Evolutionary conservation across 2,113 vertebrate genomes (phyloP).

Genomic region (Nanorana parkeri): DNA sequence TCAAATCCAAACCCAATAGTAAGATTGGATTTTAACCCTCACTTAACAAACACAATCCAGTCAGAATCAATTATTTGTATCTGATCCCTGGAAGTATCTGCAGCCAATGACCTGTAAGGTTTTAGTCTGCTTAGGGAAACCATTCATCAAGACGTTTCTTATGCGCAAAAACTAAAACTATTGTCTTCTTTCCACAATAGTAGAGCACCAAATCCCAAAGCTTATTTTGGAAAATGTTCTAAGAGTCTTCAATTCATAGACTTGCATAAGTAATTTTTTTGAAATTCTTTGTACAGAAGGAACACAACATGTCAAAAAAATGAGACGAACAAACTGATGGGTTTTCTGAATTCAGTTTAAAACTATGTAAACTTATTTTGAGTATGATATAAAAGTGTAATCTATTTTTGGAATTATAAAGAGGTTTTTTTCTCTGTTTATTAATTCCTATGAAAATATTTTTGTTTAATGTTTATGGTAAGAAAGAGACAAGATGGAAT

Average conservation of each 20-base stretch:
- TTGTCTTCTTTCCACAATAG: conserved; percentile 39
- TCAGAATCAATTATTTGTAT: conserved; percentile 57
- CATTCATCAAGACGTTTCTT: conserved; percentile 49
- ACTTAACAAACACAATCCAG: conserved; percentile 57
- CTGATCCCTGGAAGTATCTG: conserved; percentile 47
- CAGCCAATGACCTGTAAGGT: conserved; percentile 56
- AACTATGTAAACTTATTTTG: too few species aligned
- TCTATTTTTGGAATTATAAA: too few species aligned
- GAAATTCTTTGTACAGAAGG: too few species aligned
- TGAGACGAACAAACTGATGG: too few species aligned
- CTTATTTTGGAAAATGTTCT: conserved; percentile 28
- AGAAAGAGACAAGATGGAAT: too few species aligned
- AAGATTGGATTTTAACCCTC: conserved; percentile 57
- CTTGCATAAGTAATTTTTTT: background rate
- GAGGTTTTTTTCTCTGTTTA: too few species aligned
- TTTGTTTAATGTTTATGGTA: too few species aligned
- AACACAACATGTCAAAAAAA: too few species aligned
- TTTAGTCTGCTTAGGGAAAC: conserved; percentile 52
- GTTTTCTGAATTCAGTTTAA: too few species aligned
- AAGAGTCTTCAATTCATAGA: conserved; percentile 6
- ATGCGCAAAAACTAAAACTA: conserved; percentile 47
- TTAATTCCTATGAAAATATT: too few species aligned
- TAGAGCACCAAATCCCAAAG: conserved; percentile 38
- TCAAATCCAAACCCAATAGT: conserved; percentile 55
- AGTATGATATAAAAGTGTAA: too few species aligned